These are phyloP conservation scores for Junonia oenone DNA, from an alignment of 2,888 invertebrate genomes.

Conservation along the genomic window DNA sequence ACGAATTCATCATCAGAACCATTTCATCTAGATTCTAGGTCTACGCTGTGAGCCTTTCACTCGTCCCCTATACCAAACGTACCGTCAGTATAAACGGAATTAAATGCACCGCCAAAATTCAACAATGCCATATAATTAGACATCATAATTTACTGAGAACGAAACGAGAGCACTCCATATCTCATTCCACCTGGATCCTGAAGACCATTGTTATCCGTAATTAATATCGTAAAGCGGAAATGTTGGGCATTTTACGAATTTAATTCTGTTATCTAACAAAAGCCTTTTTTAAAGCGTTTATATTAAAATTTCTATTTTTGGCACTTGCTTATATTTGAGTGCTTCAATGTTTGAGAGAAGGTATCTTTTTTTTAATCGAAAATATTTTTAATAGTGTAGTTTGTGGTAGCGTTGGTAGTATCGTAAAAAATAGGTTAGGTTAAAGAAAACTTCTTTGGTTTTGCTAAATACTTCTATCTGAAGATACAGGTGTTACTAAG, in stretches of 20 bases:
- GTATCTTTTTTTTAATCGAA: too few species aligned
- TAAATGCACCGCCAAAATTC: conserved; percentile 63
- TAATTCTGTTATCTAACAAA: conserved; percentile 10
- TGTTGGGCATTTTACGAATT: conserved; percentile 12
- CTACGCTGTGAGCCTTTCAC: conserved; percentile 15
- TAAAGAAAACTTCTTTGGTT: too few species aligned
- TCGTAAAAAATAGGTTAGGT: too few species aligned
- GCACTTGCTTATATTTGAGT: too few species aligned
- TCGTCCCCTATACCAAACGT: conserved; percentile 34
- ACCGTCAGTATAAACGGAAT: conserved; percentile 58
- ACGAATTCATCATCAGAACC: background rate
- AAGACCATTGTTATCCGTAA: conserved; percentile 26
- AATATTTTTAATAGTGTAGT: too few species aligned
- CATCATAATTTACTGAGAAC: conserved; percentile 59
- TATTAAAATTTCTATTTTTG: too few species aligned
- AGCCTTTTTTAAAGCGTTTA: background rate
- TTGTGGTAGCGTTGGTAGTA: too few species aligned
- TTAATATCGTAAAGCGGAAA: conserved; percentile 20
- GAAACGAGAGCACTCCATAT: conserved; percentile 36
- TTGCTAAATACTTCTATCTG: too few species aligned
- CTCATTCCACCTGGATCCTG: conserved; percentile 47
- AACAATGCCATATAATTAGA: conserved; percentile 70
- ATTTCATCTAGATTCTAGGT: too few species aligned
- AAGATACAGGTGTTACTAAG: too few species aligned
- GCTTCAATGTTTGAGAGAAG: too few species aligned